These are phyloP conservation scores for Drosophila demipolita DNA, from an alignment of 2,888 invertebrate genomes.

Conservation along the genomic window DNA sequence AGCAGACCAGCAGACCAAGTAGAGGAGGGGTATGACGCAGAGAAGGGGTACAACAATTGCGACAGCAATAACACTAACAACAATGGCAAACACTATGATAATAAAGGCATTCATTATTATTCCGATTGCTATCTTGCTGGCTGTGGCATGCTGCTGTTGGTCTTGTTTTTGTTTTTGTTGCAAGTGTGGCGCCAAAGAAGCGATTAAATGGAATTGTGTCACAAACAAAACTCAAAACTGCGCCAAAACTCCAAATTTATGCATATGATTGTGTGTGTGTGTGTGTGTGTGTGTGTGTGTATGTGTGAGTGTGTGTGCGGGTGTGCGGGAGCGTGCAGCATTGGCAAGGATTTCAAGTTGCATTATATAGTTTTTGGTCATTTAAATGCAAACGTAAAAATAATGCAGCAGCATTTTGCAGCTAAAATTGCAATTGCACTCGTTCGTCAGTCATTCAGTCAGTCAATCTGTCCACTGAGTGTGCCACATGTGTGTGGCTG, in stretches of 20 bases:
- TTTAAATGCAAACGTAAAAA: constrained; percentile 67
- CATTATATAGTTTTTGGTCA: constrained; percentile 34
- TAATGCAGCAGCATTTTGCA: constrained; percentile 60
- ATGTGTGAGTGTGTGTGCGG: background rate
- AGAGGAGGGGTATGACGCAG: constrained; percentile 42
- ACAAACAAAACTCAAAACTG: constrained; percentile 71
- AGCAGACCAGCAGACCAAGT: constrained; percentile 13
- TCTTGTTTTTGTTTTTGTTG: constrained; percentile 42
- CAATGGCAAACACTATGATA: constrained; percentile 64
- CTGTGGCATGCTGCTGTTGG: constrained; percentile 17
- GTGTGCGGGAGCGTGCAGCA: constrained; percentile 6
- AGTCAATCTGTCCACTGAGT: constrained; percentile 15
- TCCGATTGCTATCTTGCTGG: constrained; percentile 63
- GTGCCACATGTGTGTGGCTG: constrained; percentile 65
- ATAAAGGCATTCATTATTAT: constrained; percentile 79
- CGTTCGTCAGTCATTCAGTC: constrained; percentile 32
- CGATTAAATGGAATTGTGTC: constrained; percentile 82
- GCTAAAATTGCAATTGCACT: constrained; percentile 70
- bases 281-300: background rate
- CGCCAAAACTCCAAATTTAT: constrained; percentile 52
- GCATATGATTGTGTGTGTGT: constrained; percentile 31
- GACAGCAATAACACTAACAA: constrained; percentile 28
- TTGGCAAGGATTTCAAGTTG: constrained; percentile 37
- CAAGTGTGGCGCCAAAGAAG: constrained; percentile 78
- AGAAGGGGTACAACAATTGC: constrained; percentile 62